A percentile compares a stretch with the other conserved stretches of the same genome.
Conservation (phyloP, 2,888 invertebrate species). For the Zele albiditarsus region DNA sequence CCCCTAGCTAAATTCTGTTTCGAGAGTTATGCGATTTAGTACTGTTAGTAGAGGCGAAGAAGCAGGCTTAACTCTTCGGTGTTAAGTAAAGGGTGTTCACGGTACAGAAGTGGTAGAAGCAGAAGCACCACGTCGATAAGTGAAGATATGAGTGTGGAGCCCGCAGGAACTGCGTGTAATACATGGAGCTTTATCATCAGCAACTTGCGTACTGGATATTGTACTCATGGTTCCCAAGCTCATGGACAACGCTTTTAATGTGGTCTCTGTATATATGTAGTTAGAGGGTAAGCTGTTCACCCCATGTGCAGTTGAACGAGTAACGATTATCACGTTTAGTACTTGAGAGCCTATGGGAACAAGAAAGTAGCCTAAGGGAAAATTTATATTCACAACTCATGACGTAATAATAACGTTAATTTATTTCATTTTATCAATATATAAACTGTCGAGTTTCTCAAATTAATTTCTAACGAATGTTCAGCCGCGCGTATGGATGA, state of each 20-base stretch:
- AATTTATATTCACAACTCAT: background rate
- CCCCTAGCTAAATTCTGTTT: slow-evolving; percentile 36
- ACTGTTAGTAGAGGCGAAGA: slow-evolving; percentile 12
- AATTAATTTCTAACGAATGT: background rate
- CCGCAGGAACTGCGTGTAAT: slow-evolving; percentile 32
- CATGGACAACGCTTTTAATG: slow-evolving; percentile 26
- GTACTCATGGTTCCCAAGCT: slow-evolving; percentile 20
- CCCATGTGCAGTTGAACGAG: slow-evolving; percentile 45
- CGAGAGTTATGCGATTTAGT: slow-evolving; percentile 28
- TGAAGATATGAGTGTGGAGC: slow-evolving; percentile 24
- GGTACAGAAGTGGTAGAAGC: background rate
- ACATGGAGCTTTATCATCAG: slow-evolving; percentile 26
- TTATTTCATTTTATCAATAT: background rate
- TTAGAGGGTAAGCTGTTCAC: slow-evolving; percentile 10
- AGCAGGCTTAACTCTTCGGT: slow-evolving; percentile 32
- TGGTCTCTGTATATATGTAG: background rate
- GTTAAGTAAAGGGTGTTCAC: slow-evolving; percentile 15
- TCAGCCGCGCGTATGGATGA: background rate
- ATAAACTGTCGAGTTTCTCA: background rate
- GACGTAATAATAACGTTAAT: background rate
- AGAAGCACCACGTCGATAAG: slow-evolving; percentile 30
- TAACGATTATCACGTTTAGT: slow-evolving; percentile 60
- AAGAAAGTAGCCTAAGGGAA: slow-evolving; percentile 17
- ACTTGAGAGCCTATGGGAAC: slow-evolving; percentile 48
- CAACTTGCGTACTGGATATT: slow-evolving; percentile 11